Conservation (phyloP, 2,113 vertebrate genomes). For the Falcunculus frontatus region DNA sequence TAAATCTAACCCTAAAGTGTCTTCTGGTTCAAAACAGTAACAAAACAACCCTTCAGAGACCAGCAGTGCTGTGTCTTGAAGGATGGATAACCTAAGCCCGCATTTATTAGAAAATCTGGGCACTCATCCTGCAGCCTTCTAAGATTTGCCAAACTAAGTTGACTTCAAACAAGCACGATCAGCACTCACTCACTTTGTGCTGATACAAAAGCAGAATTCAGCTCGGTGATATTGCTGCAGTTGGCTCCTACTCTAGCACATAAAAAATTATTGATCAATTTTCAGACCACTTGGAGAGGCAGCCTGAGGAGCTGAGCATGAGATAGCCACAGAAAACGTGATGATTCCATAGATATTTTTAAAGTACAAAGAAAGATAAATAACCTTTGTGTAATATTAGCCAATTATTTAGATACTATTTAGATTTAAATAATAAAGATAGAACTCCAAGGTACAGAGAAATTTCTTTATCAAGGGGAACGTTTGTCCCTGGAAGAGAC, state of each 20-base stretch:
- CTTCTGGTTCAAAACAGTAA: neutral
- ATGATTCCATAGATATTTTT: neutral
- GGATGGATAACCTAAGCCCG: neutral
- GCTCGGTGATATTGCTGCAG: neutral
- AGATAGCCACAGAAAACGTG: neutral
- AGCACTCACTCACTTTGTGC: neutral
- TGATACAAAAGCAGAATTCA: neutral
- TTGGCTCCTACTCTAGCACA: neutral
- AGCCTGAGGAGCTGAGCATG: neutral
- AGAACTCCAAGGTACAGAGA: neutral
- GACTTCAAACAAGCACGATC: neutral
- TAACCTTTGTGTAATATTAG: neutral
- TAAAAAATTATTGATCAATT: slow-evolving; percentile 25
- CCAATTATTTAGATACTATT: neutral
- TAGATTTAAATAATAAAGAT: neutral
- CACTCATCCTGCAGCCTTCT: neutral
- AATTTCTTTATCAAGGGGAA: neutral
- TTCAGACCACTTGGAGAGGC: neutral
- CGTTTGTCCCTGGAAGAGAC: neutral
- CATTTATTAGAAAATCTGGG: neutral
- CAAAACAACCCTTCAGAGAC: neutral
- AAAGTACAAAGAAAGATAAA: neutral
- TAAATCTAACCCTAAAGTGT: neutral
- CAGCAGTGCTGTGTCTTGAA: neutral
- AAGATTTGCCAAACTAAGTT: neutral